Evolutionary conservation across 2,888 invertebrate genomes (phyloP), one percentile per base, ranked within the genome.

Genomic region (Balanococcus diminutus): DNA sequence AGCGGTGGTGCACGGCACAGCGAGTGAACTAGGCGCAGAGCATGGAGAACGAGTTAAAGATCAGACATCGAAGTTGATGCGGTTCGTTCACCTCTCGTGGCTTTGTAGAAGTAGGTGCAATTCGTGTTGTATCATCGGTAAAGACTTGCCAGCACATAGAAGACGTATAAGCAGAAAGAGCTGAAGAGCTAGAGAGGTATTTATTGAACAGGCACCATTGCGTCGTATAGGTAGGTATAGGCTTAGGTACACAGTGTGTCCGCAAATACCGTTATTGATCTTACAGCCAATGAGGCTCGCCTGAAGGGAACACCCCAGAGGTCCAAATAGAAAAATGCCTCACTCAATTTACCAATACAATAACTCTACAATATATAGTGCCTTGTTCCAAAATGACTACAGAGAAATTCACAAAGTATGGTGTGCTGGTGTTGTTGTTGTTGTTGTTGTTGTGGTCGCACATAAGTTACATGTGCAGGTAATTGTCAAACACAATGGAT

Each of bases 51-150:
- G 72, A 61, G 61, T 61, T 61, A 61, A 72, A 72, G 72, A 72
- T 72, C 72, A 72, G 72, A 72, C 72, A 72, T 72, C 72, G 72
- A 72, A 11, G 72, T 25, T 72, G 72, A 72, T 72, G 72, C 72
- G 72, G 72, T 72, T 72, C 72, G 72, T 72, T 72, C 72, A 72
- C 72, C 72, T 72, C 31, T 72, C 14, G 72, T 14, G 72, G 72
- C 72, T 72, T 72, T 22, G 56, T 56, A 72, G 72, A 72, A 72
- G 31, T 72, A 72, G 72, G 72, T 72, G 31, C 72, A 72, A 72
- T 72, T 72, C 72, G 72, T 72, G 72, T 72, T 72, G 72, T 72
- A 72, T 72, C 72, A 72, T 72, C 72, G 72, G 42, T 42, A 42
- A 6, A 31, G 25, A 31, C 72, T 72, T 16, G 25, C 31, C 8